Evolutionary conservation across 2,797 vertebrate genomes (phyloP), one percentile per base, ranked within the genome.

Genomic region (Botia kubotai): DNA sequence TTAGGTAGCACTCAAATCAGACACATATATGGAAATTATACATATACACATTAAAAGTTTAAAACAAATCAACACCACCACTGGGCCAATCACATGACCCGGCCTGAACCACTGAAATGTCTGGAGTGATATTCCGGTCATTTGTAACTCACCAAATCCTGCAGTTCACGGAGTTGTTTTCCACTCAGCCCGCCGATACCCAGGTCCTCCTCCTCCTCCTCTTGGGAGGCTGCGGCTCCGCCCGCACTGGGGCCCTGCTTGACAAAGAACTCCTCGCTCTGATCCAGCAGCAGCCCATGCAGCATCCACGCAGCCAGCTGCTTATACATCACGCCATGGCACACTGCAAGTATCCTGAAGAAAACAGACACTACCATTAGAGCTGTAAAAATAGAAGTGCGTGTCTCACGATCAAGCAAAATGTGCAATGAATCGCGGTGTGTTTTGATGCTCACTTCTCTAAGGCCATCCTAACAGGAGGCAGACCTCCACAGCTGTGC

Each of bases 291-390:
- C 71, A 99, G 81, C 0, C 98, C 98, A 0, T 99, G 97, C 60
- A 99, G 90, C 98, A 99, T 99, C 98, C 98, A 99, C 8, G 98
- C 97, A 0, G 98, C 98, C 0, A 99, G 94, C 92, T 99, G 98
- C 82, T 99, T 99, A 88, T 99, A 99, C 97, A 99, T 97, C 82
- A 98, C 98, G 1, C 97, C 98, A 0, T 99, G 98, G 85, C 97
- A 99, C 81, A 97, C 96, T 0, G 97, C 97, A 29, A 99, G 92
- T 85, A 99, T 96, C 93, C 98, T 99, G 90, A 0, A 1, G n/a
- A 14, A 65, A 26, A 12, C 53, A 77, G 57, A 67, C 43, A 65
- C 36, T 19, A 72, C 73, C 48, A 77, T 71, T 66, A 72, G 60
- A 5, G 14, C 14, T 62, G 60, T 26, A 13, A 33, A 50, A 29